Conservation (phyloP, 53 echinoderm and acorn worm genomes). For the Patiria pectinifera region DNA sequence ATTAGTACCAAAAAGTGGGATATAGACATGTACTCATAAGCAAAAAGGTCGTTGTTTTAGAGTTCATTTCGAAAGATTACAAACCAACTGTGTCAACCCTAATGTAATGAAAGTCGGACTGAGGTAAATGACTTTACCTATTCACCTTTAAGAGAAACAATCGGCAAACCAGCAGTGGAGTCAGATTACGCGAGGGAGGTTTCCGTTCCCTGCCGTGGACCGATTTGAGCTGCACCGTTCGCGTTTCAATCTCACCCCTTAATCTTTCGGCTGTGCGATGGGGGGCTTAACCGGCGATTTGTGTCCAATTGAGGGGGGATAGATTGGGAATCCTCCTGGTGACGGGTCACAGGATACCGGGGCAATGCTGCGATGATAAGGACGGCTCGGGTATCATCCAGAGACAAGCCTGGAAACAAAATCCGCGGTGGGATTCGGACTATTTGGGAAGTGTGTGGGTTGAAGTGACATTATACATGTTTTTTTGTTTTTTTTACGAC, state of each 20-base stretch:
- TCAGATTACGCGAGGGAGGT: neutral
- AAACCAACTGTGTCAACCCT: too few relatives aligned
- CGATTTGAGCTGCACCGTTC: neutral
- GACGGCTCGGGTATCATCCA: neutral
- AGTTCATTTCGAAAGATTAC: too few relatives aligned
- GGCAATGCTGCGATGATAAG: neutral
- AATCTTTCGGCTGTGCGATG: neutral
- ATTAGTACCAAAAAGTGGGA: too few relatives aligned
- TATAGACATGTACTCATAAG: too few relatives aligned
- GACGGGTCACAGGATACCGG: neutral
- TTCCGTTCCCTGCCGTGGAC: neutral
- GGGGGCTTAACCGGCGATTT: slow-evolving; percentile 33
- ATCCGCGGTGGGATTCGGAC: neutral
- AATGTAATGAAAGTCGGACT: too few relatives aligned
- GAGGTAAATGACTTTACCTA: neutral
- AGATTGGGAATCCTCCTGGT: neutral
- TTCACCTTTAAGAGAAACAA: neutral
- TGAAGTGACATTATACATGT: too few relatives aligned
- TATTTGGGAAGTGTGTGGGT: neutral
- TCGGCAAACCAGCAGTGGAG: neutral
- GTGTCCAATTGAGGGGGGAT: slow-evolving; percentile 32
- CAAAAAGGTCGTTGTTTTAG: too few relatives aligned
- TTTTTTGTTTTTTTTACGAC: too few relatives aligned
- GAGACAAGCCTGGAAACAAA: neutral
- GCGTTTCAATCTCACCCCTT: neutral